phyloP scores from a whole-genome alignment of 2,888 invertebrate species.

The Bugulina stolonifera region DNA sequence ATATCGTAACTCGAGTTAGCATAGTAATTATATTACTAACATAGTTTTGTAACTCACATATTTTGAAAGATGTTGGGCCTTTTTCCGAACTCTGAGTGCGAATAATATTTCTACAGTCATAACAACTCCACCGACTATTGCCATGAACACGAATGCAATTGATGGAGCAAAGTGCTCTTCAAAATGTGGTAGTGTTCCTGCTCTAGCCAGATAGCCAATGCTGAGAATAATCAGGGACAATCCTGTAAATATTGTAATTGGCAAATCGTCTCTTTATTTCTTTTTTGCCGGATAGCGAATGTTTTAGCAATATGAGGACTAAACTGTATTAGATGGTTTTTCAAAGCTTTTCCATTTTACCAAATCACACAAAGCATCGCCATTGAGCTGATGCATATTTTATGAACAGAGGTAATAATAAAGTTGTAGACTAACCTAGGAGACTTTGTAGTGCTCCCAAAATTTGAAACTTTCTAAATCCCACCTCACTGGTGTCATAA shows the following conservation, averaged over 20 bases:
- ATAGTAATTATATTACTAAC: no score
- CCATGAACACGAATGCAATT: neutral
- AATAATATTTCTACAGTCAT: neutral
- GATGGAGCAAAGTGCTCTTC: neutral
- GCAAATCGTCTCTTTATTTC: no score
- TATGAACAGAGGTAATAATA: no score
- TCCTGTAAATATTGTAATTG: neutral
- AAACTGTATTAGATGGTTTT: no score
- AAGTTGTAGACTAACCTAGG: no score
- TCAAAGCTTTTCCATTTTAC: no score
- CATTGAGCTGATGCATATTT: no score
- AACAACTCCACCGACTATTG: neutral
- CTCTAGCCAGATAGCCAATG: neutral
- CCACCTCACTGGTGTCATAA: slow-evolving; percentile 16
- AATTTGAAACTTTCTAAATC: neutral
- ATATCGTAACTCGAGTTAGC: no score
- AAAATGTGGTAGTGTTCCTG: neutral
- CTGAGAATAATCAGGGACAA: neutral
- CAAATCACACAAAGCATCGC: no score
- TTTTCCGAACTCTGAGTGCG: neutral
- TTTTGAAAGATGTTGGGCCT: neutral
- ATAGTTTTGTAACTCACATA: no score
- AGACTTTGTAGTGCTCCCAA: slow-evolving; percentile 6
- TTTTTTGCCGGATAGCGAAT: no score
- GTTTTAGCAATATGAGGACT: no score